These are phyloP conservation scores for Zelleria hepariella DNA, from an alignment of 2,888 invertebrate genomes.

Conservation along the genomic window DNA sequence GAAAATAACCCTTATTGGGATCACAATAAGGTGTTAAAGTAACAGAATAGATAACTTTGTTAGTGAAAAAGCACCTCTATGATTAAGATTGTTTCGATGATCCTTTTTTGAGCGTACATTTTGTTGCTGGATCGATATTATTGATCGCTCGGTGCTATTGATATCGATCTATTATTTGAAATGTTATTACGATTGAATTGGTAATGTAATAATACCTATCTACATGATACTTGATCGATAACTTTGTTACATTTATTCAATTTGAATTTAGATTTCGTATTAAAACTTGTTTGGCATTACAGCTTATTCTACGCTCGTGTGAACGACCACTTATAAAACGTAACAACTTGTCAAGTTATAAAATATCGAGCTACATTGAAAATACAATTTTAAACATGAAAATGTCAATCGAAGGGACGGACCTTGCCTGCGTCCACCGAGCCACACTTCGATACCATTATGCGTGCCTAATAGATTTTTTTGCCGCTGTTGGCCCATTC, in stretches of 20 bases:
- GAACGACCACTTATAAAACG: no score
- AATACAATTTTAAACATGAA: no score
- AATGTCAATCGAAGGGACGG: slow-evolving; percentile 35
- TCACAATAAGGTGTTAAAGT: background rate
- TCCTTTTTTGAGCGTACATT: background rate
- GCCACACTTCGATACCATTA: slow-evolving; percentile 50
- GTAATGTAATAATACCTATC: slow-evolving; percentile 12
- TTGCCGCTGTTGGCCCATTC: slow-evolving; percentile 61
- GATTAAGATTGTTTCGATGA: background rate
- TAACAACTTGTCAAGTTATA: no score
- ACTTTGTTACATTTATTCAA: background rate
- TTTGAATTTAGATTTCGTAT: background rate
- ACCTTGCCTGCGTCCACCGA: slow-evolving; percentile 35
- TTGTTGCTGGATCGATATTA: background rate
- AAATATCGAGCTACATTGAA: no score
- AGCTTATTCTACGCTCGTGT: background rate
- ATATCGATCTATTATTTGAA: background rate
- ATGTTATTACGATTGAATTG: background rate
- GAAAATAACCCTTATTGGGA: background rate
- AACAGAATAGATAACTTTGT: background rate
- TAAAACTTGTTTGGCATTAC: background rate
- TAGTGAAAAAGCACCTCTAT: background rate
- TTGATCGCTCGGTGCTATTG: background rate
- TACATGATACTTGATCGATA: slow-evolving; percentile 12
- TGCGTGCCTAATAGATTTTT: slow-evolving; percentile 68